Evolutionary conservation across 2,797 vertebrate genomes (phyloP), one percentile per base, ranked within the genome.

Genomic region (Zalophus californianus): DNA sequence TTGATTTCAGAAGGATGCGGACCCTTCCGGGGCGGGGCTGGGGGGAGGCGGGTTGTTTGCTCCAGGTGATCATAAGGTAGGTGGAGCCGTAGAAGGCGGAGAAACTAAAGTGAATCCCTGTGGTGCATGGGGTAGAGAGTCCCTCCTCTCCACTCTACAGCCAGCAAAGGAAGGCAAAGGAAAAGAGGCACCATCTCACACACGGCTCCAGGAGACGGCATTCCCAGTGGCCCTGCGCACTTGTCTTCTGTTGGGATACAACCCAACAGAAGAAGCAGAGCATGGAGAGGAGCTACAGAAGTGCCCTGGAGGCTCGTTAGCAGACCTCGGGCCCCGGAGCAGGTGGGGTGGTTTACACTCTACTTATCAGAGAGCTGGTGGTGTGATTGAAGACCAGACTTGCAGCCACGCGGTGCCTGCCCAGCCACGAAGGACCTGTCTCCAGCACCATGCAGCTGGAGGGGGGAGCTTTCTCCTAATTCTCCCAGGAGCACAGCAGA

Each of bases 1-100:
- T 18, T 50, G 56, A 84, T 87, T 95, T 87, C 41, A 94, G 83
- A 93, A 87, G 93, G 88, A 90, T 64, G 38, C 0, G 0, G 52
- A 52, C 23, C 64, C 38, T 83, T 54, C 66, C 2, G 90, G 83
- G 58, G 32, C 48, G 56, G 79, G 48, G 7, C 38, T 38, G 38
- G 48, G 48, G 27, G 14, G 29, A 29, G 29, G 29, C 5, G 15
- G 15, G 48, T 77, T 1, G 8, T 78, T 87, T 87, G 48, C 25
- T 58, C 35, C 78, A n/a, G 58, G 68, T 82, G 29, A 68, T 73
- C 20, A 10, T 20, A 78, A 70, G 23, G 73, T 56, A 29, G 25
- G 64, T 60, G 23, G 50, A 93, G 72, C 60, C 18, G 6, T 20
- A 2, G 14, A 20, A 32, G n/a, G 50, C 66, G 12, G 70, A 41